Evolutionary conservation across 1,140 invertebrate species (phyloP), one percentile per base, ranked within the genome.

Genomic region (Steinernema feltiae): DNA sequence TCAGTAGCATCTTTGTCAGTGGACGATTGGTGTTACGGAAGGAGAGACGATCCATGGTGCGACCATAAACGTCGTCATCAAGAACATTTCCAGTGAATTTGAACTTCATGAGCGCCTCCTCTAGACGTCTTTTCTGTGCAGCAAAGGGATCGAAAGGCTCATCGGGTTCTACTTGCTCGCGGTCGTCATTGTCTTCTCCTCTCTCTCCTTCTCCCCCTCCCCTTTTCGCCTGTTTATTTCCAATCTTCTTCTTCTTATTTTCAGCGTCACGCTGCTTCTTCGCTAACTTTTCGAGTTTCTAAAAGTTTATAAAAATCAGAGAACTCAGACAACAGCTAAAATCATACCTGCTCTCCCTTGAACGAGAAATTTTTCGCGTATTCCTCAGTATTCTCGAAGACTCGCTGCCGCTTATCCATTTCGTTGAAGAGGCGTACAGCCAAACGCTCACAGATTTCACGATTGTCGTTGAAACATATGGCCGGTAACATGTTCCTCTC

Each of bases 391-490:
- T n/a, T 27, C 75, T 73, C 32, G 69, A 69, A 69, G 15, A n/a
- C 72, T 24, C 27, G 1, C 53, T 79, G 70, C 18, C 74, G 70
- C 30, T 70, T 24, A 32, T 76, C 74, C 3, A 80, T 27, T 17
- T 84, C 83, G 29, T 76, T 78, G 63, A 79, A 82, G 32, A 86
- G 46, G 1, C 74, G 78, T 0, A 79, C 76, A 0, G 84, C 84
- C 70, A 86, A 76, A 32, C 70, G 63, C 48, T 85, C 83, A 53
- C 84, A 85, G 12, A 85, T 76, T 2, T 82, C 78, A 71, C 84
- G 82, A 71, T 86, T 80, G 21, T 85, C 84, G 76, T 85, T 85
- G 74, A 85, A 85, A 48, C 84, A 85, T 24, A 85, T 78, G 15
- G 80, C 81, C 18, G 84, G 84, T 24, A 85, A 53, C 76, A 81